Evolutionary conservation across 2,113 vertebrate genomes (phyloP), one percentile per base, ranked within the genome.

Genomic region (Motacilla alba): DNA sequence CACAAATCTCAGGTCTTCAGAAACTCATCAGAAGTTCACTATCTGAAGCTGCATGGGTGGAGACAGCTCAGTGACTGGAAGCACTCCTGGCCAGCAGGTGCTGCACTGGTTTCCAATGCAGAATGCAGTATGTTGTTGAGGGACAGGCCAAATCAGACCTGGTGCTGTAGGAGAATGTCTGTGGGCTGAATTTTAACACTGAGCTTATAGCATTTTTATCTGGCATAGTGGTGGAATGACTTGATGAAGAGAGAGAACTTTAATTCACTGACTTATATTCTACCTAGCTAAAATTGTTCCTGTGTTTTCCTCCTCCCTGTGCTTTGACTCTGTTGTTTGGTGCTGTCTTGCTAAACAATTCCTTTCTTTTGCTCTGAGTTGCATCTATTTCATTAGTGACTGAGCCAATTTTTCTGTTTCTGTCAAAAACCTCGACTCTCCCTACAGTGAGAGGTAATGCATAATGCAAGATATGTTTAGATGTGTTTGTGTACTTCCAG

Each of bases 51-150:
- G 44, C 24, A 16, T 11, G n/a, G 22, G 8, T 68, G 47, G 62
- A 52, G 10, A 5, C 11, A 52, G 10, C 18, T 5, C 24, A 64
- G 15, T 22, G 41, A 3, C 1, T 63, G 22, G 43, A 26, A 47
- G 24, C 14, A 19, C 39, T 13, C 47, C 37, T 13, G 62, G 59
- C 50, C n/a, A 19, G 56, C 6, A 33, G 33, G 11, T 23, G 7
- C 15, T 26, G 0, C 20, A 20, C 24, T 46, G 21, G 4, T 63
- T 60, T 60, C 23, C 17, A 35, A 2, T 0, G 17, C 12, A 13
- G 27, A 74, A 37, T 4, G 13, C 2, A 0, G 2, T 10, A 15
- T 11, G 1, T 6, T 80, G 10, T 3, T 70, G 28, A 15, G 9
- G n/a, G 20, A 39, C 16, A 68, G 46, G 39, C 22, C 13, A 39